These are phyloP conservation scores for Xiphophorus couchianus DNA, from an alignment of 2,113 vertebrate genomes.

Conservation along the genomic window DNA sequence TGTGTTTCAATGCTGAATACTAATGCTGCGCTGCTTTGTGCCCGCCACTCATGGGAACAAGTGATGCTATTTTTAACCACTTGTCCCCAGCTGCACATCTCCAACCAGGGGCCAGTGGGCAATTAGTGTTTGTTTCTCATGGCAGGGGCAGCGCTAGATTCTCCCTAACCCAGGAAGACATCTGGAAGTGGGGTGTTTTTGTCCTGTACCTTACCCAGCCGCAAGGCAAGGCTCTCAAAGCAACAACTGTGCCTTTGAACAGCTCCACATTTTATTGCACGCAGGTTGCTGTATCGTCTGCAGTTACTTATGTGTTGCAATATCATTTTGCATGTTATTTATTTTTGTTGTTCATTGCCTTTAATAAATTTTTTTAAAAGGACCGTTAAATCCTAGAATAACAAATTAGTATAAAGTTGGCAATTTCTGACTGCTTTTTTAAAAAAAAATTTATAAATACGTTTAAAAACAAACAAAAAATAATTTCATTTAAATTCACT, in stretches of 20 bases:
- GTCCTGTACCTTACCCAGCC: slow-evolving; percentile 35
- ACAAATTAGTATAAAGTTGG: not conserved
- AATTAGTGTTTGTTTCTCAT: slow-evolving; percentile 79
- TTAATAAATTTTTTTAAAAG: not conserved
- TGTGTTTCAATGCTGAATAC: slow-evolving; percentile 64
- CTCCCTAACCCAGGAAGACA: slow-evolving; percentile 72
- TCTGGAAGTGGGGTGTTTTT: slow-evolving; percentile 63
- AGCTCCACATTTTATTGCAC: slow-evolving; percentile 18
- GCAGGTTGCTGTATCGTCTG: slow-evolving; percentile 3
- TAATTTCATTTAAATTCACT: too few relatives aligned
- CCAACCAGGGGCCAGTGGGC: slow-evolving; percentile 74
- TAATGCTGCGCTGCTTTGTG: slow-evolving; percentile 68
- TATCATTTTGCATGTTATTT: not conserved
- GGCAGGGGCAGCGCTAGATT: slow-evolving; percentile 65
- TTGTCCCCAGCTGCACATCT: slow-evolving; percentile 80
- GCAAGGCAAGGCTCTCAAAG: slow-evolving; percentile 9
- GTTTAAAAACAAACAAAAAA: too few relatives aligned
- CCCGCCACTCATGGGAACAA: slow-evolving; percentile 69
- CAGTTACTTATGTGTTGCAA: slow-evolving; percentile 4
- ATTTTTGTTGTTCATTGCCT: not conserved
- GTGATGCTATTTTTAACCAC: slow-evolving; percentile 77
- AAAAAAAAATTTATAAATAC: too few relatives aligned
- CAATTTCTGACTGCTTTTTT: too few relatives aligned
- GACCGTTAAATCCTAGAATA: not conserved
- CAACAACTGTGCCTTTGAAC: slow-evolving; percentile 4